phyloP scores from a whole-genome alignment of 2,113 vertebrate species.

The Phoxinus phoxinus region DNA sequence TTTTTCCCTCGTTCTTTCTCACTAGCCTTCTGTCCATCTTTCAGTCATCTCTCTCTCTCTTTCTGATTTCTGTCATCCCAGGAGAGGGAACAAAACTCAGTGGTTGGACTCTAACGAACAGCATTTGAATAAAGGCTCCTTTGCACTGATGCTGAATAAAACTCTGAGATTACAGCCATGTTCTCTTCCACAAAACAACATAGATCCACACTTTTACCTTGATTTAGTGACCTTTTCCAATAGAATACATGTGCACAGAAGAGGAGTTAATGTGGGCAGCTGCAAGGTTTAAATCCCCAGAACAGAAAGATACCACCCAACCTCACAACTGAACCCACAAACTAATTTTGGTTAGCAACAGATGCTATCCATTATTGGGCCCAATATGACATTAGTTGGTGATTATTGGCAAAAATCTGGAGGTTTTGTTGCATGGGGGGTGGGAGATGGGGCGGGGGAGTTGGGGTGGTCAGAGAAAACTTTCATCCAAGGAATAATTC shows the following conservation, averaged over 20 bases:
- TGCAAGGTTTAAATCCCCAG: slow-evolving; percentile 8
- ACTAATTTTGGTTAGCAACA: slow-evolving; percentile 42
- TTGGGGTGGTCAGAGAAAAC: background rate
- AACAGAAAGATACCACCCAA: slow-evolving; percentile 47
- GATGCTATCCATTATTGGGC: slow-evolving; percentile 48
- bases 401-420: slow-evolving; percentile 21
- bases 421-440: background rate
- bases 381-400: slow-evolving; percentile 40
- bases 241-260: slow-evolving; percentile 40
- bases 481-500: background rate
- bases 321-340: slow-evolving; percentile 8
- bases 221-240: slow-evolving; percentile 47
- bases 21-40: slow-evolving; percentile 46
- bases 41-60: slow-evolving; percentile 45
- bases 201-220: slow-evolving; percentile 15
- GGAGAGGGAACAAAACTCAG: slow-evolving; percentile 61
- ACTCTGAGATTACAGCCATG: slow-evolving; percentile 66
- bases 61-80: slow-evolving; percentile 58
- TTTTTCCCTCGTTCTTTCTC: slow-evolving; percentile 54
- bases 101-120: slow-evolving; percentile 65
- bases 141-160: slow-evolving; percentile 67
- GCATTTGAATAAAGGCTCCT: slow-evolving; percentile 65
- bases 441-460: background rate
- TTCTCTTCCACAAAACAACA: slow-evolving; percentile 40
- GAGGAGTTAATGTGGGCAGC: slow-evolving; percentile 37